Evolutionary conservation across 2,797 vertebrate species (phyloP).

Genomic region (Gallirallus australis): DNA sequence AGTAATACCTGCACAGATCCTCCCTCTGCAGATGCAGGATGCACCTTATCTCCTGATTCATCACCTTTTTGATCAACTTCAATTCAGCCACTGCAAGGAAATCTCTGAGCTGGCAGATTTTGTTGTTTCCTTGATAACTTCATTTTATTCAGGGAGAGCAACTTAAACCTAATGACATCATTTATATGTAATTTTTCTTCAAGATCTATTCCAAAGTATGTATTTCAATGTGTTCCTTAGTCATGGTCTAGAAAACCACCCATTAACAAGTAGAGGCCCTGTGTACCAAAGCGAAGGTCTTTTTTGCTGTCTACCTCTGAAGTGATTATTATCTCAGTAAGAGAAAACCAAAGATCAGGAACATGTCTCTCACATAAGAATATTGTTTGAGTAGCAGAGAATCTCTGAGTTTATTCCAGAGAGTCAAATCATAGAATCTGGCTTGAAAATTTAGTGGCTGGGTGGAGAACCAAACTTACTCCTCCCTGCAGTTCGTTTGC

Average conservation of each 20-base stretch:
- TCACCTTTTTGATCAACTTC: not conserved
- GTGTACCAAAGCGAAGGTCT: not conserved
- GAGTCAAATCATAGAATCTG: not conserved
- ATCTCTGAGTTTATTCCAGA: not conserved
- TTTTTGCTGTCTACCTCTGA: not conserved
- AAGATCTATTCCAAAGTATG: conserved; percentile 12
- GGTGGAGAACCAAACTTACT: not conserved
- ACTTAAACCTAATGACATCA: not conserved
- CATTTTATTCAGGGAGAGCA: not conserved
- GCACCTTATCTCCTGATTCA: not conserved
- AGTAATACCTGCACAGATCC: not conserved
- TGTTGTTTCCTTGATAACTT: not conserved
- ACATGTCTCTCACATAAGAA: not conserved
- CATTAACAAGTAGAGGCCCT: conserved; percentile 4
- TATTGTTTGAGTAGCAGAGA: not conserved
- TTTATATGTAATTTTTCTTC: conserved; percentile 14
- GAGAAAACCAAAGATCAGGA: conserved; percentile 53
- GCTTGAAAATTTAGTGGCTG: not conserved
- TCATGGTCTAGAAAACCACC: conserved; percentile 53
- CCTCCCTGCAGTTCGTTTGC: not conserved
- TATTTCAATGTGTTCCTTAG: conserved; percentile 61
- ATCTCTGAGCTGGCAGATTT: not conserved
- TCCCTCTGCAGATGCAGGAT: not conserved
- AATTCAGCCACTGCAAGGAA: not conserved
- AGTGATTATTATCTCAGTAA: not conserved